Evolutionary conservation across 2,113 vertebrate genomes (phyloP).

Genomic region (Lophura nycthemera): DNA sequence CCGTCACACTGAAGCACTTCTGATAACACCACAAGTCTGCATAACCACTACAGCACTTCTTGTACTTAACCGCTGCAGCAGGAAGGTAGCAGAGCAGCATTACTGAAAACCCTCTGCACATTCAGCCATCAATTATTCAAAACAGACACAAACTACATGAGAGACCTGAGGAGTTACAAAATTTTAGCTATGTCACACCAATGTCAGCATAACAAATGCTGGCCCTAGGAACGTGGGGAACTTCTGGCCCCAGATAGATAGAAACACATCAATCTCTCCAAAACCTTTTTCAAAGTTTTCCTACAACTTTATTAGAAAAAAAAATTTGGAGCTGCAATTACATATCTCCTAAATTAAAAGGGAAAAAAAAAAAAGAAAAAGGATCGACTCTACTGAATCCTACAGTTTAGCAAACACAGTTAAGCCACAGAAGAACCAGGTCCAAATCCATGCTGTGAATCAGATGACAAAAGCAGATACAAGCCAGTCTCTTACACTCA

Average conservation of each 20-base stretch:
- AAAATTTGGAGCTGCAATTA: neutral
- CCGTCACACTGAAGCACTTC: neutral
- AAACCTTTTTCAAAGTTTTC: neutral
- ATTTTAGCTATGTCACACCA: neutral
- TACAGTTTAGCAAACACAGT: neutral
- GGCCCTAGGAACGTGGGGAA: neutral
- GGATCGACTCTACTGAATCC: neutral
- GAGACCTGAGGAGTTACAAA: neutral
- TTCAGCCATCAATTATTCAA: neutral
- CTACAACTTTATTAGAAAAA: neutral
- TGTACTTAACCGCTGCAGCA: neutral
- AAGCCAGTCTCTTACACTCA: neutral
- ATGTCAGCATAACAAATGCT: neutral
- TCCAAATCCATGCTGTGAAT: slow-evolving; percentile 3
- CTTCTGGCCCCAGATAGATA: neutral
- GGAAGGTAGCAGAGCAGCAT: neutral
- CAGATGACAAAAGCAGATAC: neutral
- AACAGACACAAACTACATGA: neutral
- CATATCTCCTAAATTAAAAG: neutral
- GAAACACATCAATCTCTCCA: neutral
- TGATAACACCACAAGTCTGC: rapidly evolving
- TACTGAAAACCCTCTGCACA: neutral
- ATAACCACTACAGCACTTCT: neutral
- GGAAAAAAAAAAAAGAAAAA: neutral
- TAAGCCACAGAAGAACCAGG: neutral